Percentiles rank a stretch among this genome's conserved stretches.
Evolutionary conservation across 2,888 invertebrate species (phyloP).

Genomic region (Nematopogon swammerdamellus): DNA sequence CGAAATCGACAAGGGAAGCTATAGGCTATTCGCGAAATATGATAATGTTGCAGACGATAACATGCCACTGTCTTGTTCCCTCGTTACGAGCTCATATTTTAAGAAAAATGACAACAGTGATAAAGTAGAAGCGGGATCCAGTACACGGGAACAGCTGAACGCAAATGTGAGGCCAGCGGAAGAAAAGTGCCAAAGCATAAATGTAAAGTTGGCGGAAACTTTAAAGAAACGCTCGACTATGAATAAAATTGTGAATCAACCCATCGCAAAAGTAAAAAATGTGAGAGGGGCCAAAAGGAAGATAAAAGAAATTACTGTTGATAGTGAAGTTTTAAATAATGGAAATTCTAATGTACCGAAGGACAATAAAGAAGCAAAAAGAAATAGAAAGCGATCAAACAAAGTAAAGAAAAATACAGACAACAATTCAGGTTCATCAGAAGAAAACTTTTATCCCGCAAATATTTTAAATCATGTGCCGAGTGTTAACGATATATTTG

Average conservation of each 20-base stretch:
- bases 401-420: constrained; percentile 11
- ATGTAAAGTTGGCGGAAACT: constrained; percentile 31
- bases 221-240: constrained; percentile 37
- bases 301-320: background rate
- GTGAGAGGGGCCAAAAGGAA: constrained; percentile 4
- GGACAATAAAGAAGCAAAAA: constrained; percentile 20
- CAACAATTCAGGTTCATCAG: constrained; percentile 13
- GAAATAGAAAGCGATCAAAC: constrained; percentile 11
- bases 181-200: constrained; percentile 14
- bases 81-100: constrained; percentile 50
- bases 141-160: constrained; percentile 3
- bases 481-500: constrained; percentile 43
- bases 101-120: constrained; percentile 15
- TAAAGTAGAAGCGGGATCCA: background rate
- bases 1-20: constrained; percentile 25
- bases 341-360: constrained; percentile 8
- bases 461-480: constrained; percentile 34
- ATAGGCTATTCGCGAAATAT: constrained; percentile 28
- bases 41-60: constrained; percentile 36
- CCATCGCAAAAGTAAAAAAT: background rate
- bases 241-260: constrained; percentile 9
- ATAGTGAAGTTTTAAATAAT: background rate
- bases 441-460: constrained; percentile 13
- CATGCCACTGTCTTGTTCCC: constrained; percentile 30
- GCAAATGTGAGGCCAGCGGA: constrained; percentile 11